These are phyloP conservation scores for Girardinus metallicus DNA, from an alignment of 2,797 vertebrate genomes.

Conservation along the genomic window DNA sequence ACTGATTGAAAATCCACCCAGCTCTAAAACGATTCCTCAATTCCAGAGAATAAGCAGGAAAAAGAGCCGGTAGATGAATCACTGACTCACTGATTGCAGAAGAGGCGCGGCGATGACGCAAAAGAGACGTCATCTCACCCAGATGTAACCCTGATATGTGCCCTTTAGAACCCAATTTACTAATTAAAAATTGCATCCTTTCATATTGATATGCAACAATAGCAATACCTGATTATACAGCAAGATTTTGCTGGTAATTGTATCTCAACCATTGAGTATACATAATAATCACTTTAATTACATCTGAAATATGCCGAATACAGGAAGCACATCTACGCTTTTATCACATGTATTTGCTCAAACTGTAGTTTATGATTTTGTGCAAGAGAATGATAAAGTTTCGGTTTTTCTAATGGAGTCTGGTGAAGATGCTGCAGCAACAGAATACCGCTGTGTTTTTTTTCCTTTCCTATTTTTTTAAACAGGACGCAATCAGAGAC, in stretches of 20 bases:
- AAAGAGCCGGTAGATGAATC: background rate
- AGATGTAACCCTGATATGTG: constrained; percentile 25
- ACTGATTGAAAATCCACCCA: background rate
- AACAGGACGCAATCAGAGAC: background rate
- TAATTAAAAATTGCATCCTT: constrained; percentile 27
- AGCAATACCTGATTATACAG: background rate
- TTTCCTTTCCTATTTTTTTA: too few relatives aligned
- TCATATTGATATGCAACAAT: background rate
- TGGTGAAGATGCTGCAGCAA: background rate
- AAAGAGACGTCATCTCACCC: constrained; percentile 32
- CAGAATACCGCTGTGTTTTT: background rate
- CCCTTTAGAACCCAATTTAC: constrained; percentile 32
- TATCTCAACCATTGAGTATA: background rate
- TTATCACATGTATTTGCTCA: background rate
- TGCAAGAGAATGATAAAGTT: background rate
- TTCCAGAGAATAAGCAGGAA: background rate
- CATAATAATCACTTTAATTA: background rate
- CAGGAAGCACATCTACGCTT: background rate
- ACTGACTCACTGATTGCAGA: background rate
- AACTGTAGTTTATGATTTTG: background rate
- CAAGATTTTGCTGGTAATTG: background rate
- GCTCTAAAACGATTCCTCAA: background rate
- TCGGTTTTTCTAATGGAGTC: constrained; percentile 13
- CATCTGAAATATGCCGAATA: background rate
- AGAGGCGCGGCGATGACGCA: constrained; percentile 37